These are phyloP conservation scores for Cairina moschata DNA, from an alignment of 2,113 vertebrate genomes.

Conservation along the genomic window DNA sequence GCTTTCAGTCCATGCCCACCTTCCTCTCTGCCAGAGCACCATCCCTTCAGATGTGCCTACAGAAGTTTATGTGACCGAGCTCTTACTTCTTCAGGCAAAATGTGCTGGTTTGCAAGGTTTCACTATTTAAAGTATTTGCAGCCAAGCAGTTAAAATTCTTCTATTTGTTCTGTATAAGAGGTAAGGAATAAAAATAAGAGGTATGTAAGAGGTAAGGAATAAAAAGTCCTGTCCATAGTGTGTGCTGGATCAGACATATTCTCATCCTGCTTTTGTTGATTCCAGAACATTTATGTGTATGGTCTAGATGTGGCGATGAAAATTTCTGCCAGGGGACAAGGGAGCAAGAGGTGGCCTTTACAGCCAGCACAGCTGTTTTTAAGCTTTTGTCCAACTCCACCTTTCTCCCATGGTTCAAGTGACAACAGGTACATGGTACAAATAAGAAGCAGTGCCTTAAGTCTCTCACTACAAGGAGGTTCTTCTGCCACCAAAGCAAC, in stretches of 20 bases:
- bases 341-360: background rate
- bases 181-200: background rate
- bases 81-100: background rate
- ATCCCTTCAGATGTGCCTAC: background rate
- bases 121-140: background rate
- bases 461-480: background rate
- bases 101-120: background rate
- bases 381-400: background rate
- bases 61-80: background rate
- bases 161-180: background rate
- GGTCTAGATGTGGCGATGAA: background rate
- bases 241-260: background rate
- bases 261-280: background rate
- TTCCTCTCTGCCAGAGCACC: background rate
- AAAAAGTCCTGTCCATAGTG: accelerated
- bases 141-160: background rate
- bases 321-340: background rate
- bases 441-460: background rate
- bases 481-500: background rate
- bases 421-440: background rate
- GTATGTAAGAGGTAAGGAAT: background rate
- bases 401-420: background rate
- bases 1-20: background rate
- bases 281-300: background rate
- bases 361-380: background rate